Base-by-base conservation (phyloP, 64 coral and sea anemone species). In the Pachyseris speciosa region DNA sequence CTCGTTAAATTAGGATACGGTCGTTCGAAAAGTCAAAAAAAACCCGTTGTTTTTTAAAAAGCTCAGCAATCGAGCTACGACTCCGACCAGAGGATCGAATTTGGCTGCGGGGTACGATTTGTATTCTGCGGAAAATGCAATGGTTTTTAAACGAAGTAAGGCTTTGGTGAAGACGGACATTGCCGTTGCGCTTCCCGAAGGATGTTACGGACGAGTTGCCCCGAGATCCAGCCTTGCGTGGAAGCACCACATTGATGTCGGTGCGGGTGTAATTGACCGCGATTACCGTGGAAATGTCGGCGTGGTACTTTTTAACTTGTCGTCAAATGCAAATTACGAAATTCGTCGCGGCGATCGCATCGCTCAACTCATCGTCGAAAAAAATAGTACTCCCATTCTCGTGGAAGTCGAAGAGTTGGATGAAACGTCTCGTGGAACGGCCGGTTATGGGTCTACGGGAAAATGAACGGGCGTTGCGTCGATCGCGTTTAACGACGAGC, bases 241-340 rank as follows among this genome's bases (percentile, higher is more conserved):
- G 90, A 98, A 98, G 71, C 90, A 98, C 57, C 96, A 98, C 36
- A 43, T 98, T 44, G 96, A 98, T 93, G 93, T 98, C 34, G 96
- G 96, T 31, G 96, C 96, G 65, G 96, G 96, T 17, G 96, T 98
- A 4, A 92, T 98, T 74, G 96, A 98, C 64, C 87, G 89, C 31
- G 96, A 98, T 90, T 98, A 98, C 41, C 93, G 96, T 68, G 96
- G 96, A 17, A 95, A 95, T 74, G 85, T 98, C 66, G 96, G 96
- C 7, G 93, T 98, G 6, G 93, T 98, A 22, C 57, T 98, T 48
- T 98, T 95, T 37, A 98, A 98, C 43, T 43, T 98, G 5, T n/a
- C n/a, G n/a, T 86, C 93, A 16, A 57, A 79, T 6, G 79, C 64
- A 66, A 80, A 92, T 45, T 98, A 93, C 69, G 39, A 86, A 41